Evolutionary conservation across 2,113 vertebrate genomes (phyloP).

Genomic region (Oryzias javanicus): DNA sequence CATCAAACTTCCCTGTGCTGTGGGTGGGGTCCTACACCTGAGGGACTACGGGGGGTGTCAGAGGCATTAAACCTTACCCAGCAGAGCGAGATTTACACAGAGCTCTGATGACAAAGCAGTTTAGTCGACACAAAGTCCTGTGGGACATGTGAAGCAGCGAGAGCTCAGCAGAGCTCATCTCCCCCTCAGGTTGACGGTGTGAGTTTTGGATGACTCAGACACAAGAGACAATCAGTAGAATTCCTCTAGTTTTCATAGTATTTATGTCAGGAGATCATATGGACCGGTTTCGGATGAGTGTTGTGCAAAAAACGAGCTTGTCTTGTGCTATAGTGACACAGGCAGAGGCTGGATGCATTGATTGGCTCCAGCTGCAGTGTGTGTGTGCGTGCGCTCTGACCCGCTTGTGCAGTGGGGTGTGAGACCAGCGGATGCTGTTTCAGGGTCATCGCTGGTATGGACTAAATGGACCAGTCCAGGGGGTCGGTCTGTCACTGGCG

Average conservation of each 20-base stretch:
- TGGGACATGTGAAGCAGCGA: background rate
- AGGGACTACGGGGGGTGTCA: slow-evolving; percentile 33
- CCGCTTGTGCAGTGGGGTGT: slow-evolving; percentile 74
- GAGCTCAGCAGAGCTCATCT: background rate
- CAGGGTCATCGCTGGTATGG: slow-evolving; percentile 70
- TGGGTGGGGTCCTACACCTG: slow-evolving; percentile 36
- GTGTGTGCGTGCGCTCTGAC: slow-evolving; percentile 58
- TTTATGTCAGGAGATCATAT: background rate
- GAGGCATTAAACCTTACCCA: slow-evolving; percentile 15
- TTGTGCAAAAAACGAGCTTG: slow-evolving; percentile 41
- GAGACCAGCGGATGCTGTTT: slow-evolving; percentile 71
- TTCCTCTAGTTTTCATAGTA: background rate
- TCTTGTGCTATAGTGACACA: slow-evolving; percentile 51
- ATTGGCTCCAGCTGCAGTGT: slow-evolving; percentile 46
- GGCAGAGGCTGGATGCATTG: slow-evolving; percentile 56
- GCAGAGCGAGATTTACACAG: slow-evolving; percentile 13
- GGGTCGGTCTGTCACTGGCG: slow-evolving; percentile 37
- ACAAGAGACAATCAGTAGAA: background rate
- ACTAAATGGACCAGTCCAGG: slow-evolving; percentile 69
- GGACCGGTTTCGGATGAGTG: slow-evolving; percentile 13
- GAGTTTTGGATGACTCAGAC: background rate
- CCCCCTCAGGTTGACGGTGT: background rate
- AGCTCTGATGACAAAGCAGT: slow-evolving; percentile 54
- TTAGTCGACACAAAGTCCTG: slow-evolving; percentile 18
- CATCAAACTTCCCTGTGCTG: slow-evolving; percentile 30